Base-by-base conservation (phyloP, 2,113 vertebrate species). In the Elaphurus davidianus region DNA sequence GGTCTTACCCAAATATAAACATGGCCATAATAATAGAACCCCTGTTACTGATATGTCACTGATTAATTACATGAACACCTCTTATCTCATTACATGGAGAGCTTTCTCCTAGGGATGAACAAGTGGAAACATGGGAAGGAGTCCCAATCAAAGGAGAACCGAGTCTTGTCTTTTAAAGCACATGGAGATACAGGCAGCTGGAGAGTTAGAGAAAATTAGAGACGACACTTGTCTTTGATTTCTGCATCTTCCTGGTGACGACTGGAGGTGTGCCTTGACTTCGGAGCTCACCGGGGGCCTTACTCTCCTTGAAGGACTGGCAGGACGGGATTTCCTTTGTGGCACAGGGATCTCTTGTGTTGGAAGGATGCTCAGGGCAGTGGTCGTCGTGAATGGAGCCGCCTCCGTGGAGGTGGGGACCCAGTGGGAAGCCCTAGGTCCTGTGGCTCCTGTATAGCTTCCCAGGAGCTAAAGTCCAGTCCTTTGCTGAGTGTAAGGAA, bases 41-140 rank as follows among this genome's bases (percentile, higher is more conserved):
- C 0, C 40, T 9, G 19, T 30, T 14, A 11, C n/a, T 9, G 25
- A 27, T 14, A 11, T 21, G 15, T 40, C 17, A 11, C 23, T 17
- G 28, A 57, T 74, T 45, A 57, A 25, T 74, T n/a, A 16, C 67
- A n/a, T 88, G 33, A 0, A 47, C 6, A 27, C 30, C 40, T 33
- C 13, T 47, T 23, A 7, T 25, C 19, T 86, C 6, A 0, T 7
- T 6, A 1, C 0, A 0, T 0, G 17, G 30, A 23, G 57, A 21
- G 85, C 15, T 1, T 30, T 15, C 71, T 67, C 17, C 64, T 5
- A 21, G 64, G 64, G 43, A 11, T 54, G 43, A 21, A 36, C 15
- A n/a, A 40, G 36, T 52, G 16, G 87, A 28, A 64, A 33, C 57
- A 50, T 16, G 19, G 28, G 50, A 52, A 28, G 1, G 40, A 7